These are phyloP conservation scores for Enoplolaimus lenunculus DNA, from an alignment of 2,888 invertebrate species.

Conservation along the genomic window DNA sequence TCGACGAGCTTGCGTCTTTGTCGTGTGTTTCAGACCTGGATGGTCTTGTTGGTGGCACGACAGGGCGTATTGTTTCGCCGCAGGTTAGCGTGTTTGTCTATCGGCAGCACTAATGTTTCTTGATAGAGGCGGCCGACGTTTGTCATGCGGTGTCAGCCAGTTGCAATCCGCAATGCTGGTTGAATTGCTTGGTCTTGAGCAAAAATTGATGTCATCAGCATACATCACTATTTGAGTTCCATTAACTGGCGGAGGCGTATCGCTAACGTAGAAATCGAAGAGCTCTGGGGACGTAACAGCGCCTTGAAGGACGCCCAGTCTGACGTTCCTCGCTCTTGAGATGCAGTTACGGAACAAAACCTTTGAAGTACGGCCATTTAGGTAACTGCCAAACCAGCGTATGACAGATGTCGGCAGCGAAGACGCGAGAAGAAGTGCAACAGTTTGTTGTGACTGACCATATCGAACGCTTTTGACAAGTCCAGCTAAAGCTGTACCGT, in stretches of 20 bases:
- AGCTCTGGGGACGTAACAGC: neutral
- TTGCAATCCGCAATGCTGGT: neutral
- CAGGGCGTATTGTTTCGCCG: neutral
- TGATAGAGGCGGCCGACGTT: neutral
- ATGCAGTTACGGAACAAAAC: neutral
- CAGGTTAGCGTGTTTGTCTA: neutral
- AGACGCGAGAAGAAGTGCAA: neutral
- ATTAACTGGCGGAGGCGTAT: neutral
- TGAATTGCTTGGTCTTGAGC: too few species aligned
- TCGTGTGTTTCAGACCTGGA: too few species aligned
- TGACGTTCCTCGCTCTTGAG: neutral
- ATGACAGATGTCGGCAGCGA: neutral
- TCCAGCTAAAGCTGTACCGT: neutral
- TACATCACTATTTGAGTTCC: neutral
- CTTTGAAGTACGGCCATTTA: neutral
- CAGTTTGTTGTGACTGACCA: neutral
- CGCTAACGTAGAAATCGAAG: neutral
- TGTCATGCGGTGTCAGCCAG: conserved; percentile 11
- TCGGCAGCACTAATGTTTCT: neutral
- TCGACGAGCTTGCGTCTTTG: too few species aligned
- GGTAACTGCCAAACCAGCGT: conserved; percentile 2
- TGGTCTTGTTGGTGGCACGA: neutral
- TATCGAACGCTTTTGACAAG: neutral
- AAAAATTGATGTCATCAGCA: conserved; percentile 7
- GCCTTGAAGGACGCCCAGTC: neutral